These are phyloP conservation scores for Ennomos quercinarius DNA, from an alignment of 2,888 invertebrate species.

Conservation along the genomic window DNA sequence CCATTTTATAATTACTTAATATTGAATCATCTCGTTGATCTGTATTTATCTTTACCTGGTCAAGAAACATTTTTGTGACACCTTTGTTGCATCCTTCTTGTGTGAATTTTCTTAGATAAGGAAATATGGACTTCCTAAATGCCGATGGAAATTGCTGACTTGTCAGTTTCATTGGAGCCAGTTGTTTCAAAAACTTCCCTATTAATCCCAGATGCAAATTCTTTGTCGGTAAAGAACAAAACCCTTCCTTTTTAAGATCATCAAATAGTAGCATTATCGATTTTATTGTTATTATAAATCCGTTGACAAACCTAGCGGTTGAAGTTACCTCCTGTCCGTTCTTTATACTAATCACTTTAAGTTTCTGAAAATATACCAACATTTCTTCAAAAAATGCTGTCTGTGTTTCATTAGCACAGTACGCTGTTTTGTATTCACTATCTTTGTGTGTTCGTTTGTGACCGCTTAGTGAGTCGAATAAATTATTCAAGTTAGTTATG, in stretches of 20 bases:
- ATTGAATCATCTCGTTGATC: not conserved
- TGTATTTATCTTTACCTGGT: not conserved
- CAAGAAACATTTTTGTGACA: constrained; percentile 4
- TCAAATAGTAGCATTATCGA: constrained; percentile 31
- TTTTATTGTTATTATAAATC: constrained; percentile 35
- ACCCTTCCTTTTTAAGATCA: constrained; percentile 31
- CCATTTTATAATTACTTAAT: not conserved
- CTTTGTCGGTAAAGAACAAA: constrained; percentile 30
- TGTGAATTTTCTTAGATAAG: constrained; percentile 1
- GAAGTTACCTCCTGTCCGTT: constrained; percentile 23
- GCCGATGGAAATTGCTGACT: constrained; percentile 29
- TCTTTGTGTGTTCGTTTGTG: too few species aligned
- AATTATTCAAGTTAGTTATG: not conserved
- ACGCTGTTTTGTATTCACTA: not conserved
- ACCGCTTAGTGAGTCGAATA: not conserved
- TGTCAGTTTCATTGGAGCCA: constrained; percentile 22
- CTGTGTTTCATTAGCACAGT: constrained; percentile 11
- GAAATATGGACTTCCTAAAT: constrained; percentile 20
- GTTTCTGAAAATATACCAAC: constrained; percentile 26
- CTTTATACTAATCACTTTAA: constrained; percentile 23
- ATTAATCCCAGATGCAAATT: constrained; percentile 29
- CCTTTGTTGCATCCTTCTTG: constrained; percentile 4
- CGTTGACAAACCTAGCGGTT: constrained; percentile 30
- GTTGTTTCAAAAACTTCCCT: constrained; percentile 32
- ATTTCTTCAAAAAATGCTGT: constrained; percentile 30